phyloP scores from a whole-genome alignment of 1,140 invertebrate genomes.

The Drosophila miranda region DNA sequence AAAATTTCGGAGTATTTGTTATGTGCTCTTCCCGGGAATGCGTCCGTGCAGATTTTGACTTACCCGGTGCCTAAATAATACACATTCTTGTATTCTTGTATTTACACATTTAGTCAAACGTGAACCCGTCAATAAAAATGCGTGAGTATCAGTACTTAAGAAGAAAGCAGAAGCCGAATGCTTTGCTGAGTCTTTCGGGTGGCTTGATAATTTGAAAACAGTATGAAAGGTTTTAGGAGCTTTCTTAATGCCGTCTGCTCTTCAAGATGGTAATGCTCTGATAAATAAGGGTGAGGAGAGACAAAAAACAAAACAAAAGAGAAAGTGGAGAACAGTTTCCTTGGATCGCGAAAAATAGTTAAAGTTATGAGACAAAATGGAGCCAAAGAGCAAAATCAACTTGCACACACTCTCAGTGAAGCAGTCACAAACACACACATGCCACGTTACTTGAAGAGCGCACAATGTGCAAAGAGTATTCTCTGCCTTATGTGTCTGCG shows the following conservation, averaged over 20 bases:
- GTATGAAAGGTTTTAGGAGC: conserved; percentile 16
- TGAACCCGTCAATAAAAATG: conserved; percentile 2
- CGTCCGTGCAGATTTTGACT: no score
- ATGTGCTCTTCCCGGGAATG: no score
- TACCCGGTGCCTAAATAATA: no score
- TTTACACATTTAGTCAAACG: conserved; percentile 1
- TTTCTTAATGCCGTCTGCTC: not conserved
- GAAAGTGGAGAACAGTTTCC: conserved; percentile 57
- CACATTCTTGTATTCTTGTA: not conserved
- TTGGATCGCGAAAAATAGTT: conserved; percentile 71
- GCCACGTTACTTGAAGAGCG: conserved; percentile 21
- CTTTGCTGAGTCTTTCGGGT: conserved; percentile 25
- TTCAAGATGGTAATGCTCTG: conserved; percentile 20
- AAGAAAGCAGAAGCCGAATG: conserved; percentile 21
- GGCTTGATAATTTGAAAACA: conserved; percentile 55
- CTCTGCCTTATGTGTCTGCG: not conserved
- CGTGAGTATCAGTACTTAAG: conserved; percentile 16
- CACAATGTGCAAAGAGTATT: conserved; percentile 6
- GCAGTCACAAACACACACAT: conserved; percentile 7
- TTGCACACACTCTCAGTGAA: conserved; percentile 14
- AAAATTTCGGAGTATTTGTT: conserved; percentile 1
- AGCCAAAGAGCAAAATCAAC: conserved; percentile 62
- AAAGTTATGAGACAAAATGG: conserved; percentile 66
- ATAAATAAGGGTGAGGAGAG: conserved; percentile 55
- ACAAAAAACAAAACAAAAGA: conserved; percentile 18